Base-by-base conservation (phyloP, 2,888 invertebrate species). In the Acleris literana region DNA sequence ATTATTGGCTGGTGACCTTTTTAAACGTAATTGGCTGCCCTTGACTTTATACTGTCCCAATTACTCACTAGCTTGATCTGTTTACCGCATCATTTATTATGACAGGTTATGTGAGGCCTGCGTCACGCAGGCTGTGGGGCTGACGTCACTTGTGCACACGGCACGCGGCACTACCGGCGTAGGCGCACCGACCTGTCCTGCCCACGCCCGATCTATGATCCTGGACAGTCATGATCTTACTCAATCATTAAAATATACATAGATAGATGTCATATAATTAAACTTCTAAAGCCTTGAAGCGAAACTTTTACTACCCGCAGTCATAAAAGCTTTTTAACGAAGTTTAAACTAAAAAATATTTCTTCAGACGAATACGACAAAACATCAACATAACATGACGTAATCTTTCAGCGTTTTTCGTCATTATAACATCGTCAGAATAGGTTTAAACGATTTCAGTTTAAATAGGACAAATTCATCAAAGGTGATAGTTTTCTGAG, bases 61-160 rank as follows among this genome's bases (percentile, higher is more conserved):
- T 59, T 33, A 59, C 48, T 25, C 57, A 18, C 52, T 56, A 22
- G 49, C 33, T 43, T 53, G 57, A 66, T 62, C 57, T 57, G 52
- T 62, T 66, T 66, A 57, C 46, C 53, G 49, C 51, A 51, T 57
- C 46, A 53, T 52, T 61, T 57, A 52, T 56, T 66, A 62, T 62
- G 66, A 66, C 61, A 61, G 22, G 39, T 66, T 52, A 57, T 59
- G 58, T 62, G 52, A 66, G 71, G 72, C 75, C 70, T 72, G 75
- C 77, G 79, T 83, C 81, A 81, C 70, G 79, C 80, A 90, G 90
- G 91, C 83, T 87, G 81, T 74, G 64, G 72, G 70, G 86, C 78
- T 90, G 87, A 90, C 88, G 89, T 87, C 82, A 89, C 74, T 72
- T 76, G 75, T 92, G 92, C 92, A 90, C 91, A 90, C 92, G 91